Base-by-base conservation (phyloP, 2,888 invertebrate genomes). In the Macroteleia sp. region DNA sequence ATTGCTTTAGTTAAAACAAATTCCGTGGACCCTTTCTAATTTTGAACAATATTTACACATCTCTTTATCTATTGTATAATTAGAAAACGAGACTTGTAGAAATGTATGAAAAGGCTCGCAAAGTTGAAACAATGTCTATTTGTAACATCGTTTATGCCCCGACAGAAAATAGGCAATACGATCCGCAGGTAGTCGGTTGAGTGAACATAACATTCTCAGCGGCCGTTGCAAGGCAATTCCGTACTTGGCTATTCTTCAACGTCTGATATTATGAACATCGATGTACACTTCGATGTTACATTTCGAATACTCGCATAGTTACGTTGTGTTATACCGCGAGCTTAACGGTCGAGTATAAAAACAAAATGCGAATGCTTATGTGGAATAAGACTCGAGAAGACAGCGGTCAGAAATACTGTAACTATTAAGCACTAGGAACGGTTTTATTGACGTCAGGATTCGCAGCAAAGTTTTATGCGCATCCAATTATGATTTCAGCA, bases 231-330 rank as follows among this genome's bases (percentile, higher is more conserved):
- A 57, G 42, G 69, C 50, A 69, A 69, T 69, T 59, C 48, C 30
- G 48, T 34, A 22, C 57, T 39, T 41, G 69, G 69, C 50, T 57
- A 69, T 69, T 69, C 69, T 59, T 69, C 69, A 69, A 57, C 36
- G 57, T 69, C 69, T 17, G 48, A 69, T 57, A 50, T 59, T 57
- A 48, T 41, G 50, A 46, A 41, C 57, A 46, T 54, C 56, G 22
- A 46, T 36, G 46, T 52, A 48, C 32, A 39, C 41, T 64, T 52
- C 41, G 41, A 64, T 42, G 64, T 64, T 67, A 46, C 56, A 67
- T 56, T 56, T 66, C 41, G 41, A 64, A 52, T 66, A 54, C 64
- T 62, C n/a, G 50, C 39, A n/a, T n/a, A n/a, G 48, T 64, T 64
- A 28, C 17, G 30, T 64, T 64, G 36, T 12, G 44, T 54, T 54